Conservation (phyloP, 2,888 invertebrate species). For the Metallyticus violacea region DNA sequence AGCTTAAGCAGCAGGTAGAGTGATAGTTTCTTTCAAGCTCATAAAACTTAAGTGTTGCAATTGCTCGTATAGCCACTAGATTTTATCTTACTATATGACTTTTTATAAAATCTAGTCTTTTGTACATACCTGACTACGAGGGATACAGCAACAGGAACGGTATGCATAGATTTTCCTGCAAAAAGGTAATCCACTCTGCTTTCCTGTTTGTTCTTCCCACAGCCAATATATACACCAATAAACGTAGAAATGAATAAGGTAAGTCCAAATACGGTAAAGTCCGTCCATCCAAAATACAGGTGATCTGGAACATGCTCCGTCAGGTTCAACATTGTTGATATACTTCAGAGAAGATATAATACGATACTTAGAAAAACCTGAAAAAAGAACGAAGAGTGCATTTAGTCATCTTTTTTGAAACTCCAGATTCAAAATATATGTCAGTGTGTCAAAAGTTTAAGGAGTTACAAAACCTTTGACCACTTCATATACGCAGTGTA, state of each 20-base stretch:
- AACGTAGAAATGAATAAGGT: constrained; percentile 54
- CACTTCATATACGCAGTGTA: no score
- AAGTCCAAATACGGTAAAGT: constrained; percentile 53
- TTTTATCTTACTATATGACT: no score
- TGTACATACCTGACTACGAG: constrained; percentile 64
- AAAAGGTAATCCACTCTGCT: constrained; percentile 67
- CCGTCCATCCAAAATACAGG: constrained; percentile 51
- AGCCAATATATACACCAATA: constrained; percentile 61
- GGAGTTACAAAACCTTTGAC: no score
- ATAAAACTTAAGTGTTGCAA: no score
- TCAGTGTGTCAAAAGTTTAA: no score
- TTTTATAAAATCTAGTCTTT: no score
- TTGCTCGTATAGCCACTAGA: no score
- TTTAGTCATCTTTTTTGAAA: no score
- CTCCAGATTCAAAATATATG: no score
- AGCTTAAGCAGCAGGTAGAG: no score
- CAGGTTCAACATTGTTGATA: background rate
- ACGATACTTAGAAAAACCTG: background rate
- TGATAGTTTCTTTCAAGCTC: no score
- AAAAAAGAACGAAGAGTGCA: background rate
- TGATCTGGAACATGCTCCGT: constrained; percentile 35
- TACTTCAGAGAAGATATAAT: background rate
- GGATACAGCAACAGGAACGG: constrained; percentile 70
- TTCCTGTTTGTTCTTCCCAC: constrained; percentile 56
- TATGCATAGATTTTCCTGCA: constrained; percentile 69